Conservation (phyloP, 2,797 vertebrate species). For the Peromyscus eremicus region DNA sequence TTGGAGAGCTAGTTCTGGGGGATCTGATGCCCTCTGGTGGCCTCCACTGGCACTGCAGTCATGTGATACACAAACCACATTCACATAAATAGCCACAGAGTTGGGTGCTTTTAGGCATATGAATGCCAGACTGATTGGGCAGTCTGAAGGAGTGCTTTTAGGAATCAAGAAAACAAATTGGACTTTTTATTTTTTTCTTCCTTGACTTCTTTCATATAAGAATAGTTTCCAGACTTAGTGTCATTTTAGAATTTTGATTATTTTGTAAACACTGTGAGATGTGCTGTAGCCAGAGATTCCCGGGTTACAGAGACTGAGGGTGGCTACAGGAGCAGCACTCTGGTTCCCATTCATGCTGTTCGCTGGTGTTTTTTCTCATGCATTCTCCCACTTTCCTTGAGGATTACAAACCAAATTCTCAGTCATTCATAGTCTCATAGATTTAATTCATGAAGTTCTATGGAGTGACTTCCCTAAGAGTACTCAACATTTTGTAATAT, state of each 20-base stretch:
- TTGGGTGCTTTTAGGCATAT: background rate
- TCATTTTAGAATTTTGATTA: background rate
- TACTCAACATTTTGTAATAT: background rate
- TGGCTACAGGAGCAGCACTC: background rate
- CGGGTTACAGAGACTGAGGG: background rate
- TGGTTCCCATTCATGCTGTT: background rate
- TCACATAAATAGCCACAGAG: background rate
- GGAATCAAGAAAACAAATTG: background rate
- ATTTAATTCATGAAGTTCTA: background rate
- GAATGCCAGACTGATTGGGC: slow-evolving; percentile 7
- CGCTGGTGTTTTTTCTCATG: no score
- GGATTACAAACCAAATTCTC: background rate
- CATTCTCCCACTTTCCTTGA: background rate
- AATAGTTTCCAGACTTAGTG: background rate
- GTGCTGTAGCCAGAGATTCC: background rate
- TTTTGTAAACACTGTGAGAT: background rate
- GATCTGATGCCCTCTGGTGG: background rate
- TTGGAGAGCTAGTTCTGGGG: background rate
- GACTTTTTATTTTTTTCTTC: background rate
- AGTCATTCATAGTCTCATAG: background rate
- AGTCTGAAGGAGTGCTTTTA: background rate
- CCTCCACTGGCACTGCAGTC: background rate
- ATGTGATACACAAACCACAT: background rate
- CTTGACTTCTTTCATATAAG: background rate
- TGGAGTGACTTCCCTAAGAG: background rate